phyloP scores from a whole-genome alignment of 2,888 invertebrate species.

The Eristalis intricaria region DNA sequence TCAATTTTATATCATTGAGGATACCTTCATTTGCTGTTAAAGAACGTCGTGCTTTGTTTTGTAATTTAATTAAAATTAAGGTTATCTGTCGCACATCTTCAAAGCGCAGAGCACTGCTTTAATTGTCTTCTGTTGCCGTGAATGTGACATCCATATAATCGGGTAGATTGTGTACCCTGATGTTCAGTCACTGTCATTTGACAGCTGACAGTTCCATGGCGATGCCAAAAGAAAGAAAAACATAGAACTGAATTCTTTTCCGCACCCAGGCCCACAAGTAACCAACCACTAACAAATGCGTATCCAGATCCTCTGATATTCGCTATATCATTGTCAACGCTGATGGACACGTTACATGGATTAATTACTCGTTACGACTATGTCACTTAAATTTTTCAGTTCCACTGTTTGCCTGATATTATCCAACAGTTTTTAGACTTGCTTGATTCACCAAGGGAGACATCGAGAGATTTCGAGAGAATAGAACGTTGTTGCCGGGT shows the following conservation, averaged over 20 bases:
- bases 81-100: constrained; percentile 38
- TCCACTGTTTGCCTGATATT: background rate
- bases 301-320: constrained; percentile 23
- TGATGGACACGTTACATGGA: constrained; percentile 50
- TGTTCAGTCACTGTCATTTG: constrained; percentile 55
- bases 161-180: constrained; percentile 55
- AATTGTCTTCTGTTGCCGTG: constrained; percentile 45
- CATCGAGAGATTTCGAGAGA: background rate
- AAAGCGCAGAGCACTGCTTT: constrained; percentile 32
- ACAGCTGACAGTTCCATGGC: constrained; percentile 53
- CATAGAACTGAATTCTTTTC: background rate
- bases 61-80: constrained; percentile 56
- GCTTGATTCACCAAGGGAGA: background rate
- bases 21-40: background rate
- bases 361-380: constrained; percentile 38
- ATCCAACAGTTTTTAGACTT: background rate
- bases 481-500: background rate
- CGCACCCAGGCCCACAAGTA: background rate
- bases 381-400: constrained; percentile 1
- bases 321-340: constrained; percentile 31
- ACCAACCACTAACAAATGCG: background rate
- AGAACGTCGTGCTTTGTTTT: constrained; percentile 21
- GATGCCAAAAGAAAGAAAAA: constrained; percentile 19
- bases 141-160: constrained; percentile 58
- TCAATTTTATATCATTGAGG: background rate